Conservation (phyloP, 1,140 invertebrate species). For the Pomacea maculata region DNA sequence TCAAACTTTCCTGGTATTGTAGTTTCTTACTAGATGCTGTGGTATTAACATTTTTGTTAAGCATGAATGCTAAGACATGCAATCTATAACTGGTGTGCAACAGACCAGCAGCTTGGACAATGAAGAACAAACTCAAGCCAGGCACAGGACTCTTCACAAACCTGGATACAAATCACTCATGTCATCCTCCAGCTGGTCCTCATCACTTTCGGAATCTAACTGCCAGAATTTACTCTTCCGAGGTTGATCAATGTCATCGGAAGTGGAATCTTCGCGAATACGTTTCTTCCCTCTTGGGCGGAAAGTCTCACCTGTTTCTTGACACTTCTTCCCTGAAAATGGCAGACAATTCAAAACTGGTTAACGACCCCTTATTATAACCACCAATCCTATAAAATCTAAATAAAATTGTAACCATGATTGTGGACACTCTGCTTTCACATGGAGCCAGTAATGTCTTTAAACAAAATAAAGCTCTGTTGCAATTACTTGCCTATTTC, state of each 20-base stretch:
- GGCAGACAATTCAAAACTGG: background rate
- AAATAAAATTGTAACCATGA: background rate
- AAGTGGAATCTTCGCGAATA: slow-evolving; percentile 10
- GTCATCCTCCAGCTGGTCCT: slow-evolving; percentile 24
- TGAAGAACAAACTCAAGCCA: background rate
- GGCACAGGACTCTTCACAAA: background rate
- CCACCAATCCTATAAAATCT: background rate
- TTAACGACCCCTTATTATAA: too few species aligned
- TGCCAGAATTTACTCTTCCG: slow-evolving; percentile 24
- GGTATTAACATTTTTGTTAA: background rate
- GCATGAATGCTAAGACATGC: background rate
- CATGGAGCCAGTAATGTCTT: background rate
- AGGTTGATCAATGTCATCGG: slow-evolving; percentile 26
- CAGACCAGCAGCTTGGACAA: background rate
- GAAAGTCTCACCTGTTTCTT: slow-evolving; percentile 44
- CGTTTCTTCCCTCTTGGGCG: slow-evolving; percentile 26
- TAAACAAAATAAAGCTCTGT: background rate
- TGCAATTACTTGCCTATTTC: too few species aligned
- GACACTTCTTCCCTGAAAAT: slow-evolving; percentile 47
- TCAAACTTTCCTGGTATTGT: background rate
- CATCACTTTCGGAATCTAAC: slow-evolving; percentile 21
- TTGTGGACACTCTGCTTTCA: background rate
- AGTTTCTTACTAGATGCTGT: background rate
- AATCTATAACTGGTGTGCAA: background rate
- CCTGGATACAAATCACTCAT: slow-evolving; percentile 29